Conservation (phyloP, 2,797 vertebrate genomes). For the Phalloptychus januarius region DNA sequence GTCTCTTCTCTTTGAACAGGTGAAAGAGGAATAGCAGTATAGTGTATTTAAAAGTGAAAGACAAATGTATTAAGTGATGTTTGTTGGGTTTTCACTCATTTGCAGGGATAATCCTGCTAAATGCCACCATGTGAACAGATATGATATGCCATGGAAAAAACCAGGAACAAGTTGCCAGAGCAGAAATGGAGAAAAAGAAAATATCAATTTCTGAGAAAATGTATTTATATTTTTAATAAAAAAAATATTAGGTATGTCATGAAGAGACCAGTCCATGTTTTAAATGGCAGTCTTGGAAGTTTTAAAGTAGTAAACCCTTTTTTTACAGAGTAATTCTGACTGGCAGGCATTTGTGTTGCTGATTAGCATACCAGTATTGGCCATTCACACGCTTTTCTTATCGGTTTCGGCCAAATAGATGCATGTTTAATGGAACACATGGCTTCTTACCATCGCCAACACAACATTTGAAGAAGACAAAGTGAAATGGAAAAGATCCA, state of each 20-base stretch:
- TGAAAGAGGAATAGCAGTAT: background rate
- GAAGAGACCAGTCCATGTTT: no score
- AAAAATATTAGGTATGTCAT: no score
- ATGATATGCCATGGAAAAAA: background rate
- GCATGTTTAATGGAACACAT: background rate
- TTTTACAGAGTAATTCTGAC: background rate
- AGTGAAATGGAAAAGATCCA: no score
- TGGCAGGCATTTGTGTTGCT: background rate
- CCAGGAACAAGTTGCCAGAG: background rate
- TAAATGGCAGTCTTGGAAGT: background rate
- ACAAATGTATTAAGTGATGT: background rate
- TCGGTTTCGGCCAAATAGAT: background rate
- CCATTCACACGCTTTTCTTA: background rate
- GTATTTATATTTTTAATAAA: no score
- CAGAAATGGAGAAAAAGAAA: background rate
- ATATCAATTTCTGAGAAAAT: background rate
- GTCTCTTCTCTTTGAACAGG: background rate
- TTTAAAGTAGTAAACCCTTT: background rate
- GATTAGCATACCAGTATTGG: background rate
- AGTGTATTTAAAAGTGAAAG: background rate
- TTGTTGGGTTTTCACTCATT: constrained; percentile 32
- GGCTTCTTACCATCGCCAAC: background rate
- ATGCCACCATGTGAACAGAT: background rate
- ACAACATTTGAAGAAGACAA: background rate
- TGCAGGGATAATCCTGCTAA: constrained; percentile 32